Conservation (phyloP, 2,888 invertebrate species). For the Himalopsyche japonica region DNA sequence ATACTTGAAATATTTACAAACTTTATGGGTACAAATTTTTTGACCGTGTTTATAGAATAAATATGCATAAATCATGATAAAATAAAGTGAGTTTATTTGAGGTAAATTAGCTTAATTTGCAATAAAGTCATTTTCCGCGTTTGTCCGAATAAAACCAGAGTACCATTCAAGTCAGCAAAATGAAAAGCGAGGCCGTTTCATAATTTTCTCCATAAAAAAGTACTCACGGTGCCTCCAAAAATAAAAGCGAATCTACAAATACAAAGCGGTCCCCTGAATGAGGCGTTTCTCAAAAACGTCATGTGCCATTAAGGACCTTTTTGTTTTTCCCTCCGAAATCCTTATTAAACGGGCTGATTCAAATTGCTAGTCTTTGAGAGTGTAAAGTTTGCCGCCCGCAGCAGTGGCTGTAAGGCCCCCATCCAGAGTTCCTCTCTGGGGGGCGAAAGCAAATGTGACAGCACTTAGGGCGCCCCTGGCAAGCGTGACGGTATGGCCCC, state of each 20-base stretch:
- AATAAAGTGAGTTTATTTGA: background rate
- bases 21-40: no score
- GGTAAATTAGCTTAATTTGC: background rate
- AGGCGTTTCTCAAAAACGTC: slow-evolving; percentile 28
- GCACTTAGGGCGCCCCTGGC: slow-evolving; percentile 23
- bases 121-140: background rate
- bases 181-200: background rate
- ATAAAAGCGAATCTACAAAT: slow-evolving; percentile 1
- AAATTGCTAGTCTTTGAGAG: slow-evolving; percentile 21
- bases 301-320: slow-evolving; percentile 31
- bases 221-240: background rate
- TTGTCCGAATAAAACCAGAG: background rate
- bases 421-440: slow-evolving; percentile 3
- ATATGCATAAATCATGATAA: background rate
- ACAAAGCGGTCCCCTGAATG: slow-evolving; percentile 1
- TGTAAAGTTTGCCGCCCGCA: slow-evolving; percentile 11
- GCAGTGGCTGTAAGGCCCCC: background rate
- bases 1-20: no score
- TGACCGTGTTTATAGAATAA: no score
- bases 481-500: background rate
- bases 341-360: slow-evolving; percentile 33
- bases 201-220: background rate
- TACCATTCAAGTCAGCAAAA: background rate
- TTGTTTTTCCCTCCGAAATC: slow-evolving; percentile 27
- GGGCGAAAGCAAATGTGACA: slow-evolving; percentile 32